Conservation (phyloP, 2,113 vertebrate genomes). For the Labeo catla region DNA sequence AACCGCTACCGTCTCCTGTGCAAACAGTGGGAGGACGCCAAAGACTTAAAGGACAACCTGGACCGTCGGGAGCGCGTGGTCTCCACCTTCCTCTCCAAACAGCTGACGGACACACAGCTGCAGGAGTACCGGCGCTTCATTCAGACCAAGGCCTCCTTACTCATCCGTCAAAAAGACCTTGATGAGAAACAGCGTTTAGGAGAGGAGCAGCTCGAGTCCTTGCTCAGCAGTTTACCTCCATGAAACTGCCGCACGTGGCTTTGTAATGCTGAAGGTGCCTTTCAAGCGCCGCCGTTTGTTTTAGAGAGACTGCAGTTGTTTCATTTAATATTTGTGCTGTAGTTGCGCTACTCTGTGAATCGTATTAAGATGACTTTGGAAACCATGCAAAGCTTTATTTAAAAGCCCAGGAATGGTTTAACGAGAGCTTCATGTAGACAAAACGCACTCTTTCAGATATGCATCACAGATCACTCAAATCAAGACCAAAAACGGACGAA, state of each 20-base stretch:
- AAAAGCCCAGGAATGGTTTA: not conserved
- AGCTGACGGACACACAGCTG: slow-evolving; percentile 80
- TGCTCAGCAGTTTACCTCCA: slow-evolving; percentile 70
- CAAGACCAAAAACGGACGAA: slow-evolving; percentile 67
- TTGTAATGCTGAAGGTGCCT: not conserved
- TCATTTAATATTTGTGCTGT: not conserved
- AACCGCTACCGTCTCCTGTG: slow-evolving; percentile 85
- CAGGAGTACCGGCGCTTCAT: slow-evolving; percentile 82
- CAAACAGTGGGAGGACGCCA: slow-evolving; percentile 89
- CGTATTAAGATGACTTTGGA: slow-evolving; percentile 28
- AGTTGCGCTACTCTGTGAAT: slow-evolving; percentile 1
- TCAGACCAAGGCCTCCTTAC: slow-evolving; percentile 84
- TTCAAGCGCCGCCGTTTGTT: not conserved
- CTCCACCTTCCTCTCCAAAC: slow-evolving; percentile 81
- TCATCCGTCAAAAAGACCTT: slow-evolving; percentile 90
- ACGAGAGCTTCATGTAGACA: not conserved
- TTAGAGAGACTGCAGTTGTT: too few relatives aligned
- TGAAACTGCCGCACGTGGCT: slow-evolving; percentile 44
- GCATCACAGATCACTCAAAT: slow-evolving; percentile 63
- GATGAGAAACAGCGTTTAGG: slow-evolving; percentile 85
- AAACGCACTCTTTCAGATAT: not conserved
- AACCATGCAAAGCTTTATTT: slow-evolving; percentile 32
- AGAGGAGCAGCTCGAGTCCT: slow-evolving; percentile 85
- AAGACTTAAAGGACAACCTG: slow-evolving; percentile 92
- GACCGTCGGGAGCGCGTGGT: slow-evolving; percentile 88